Base-by-base conservation (phyloP, 2,113 vertebrate genomes). In the Ariopsis seemanni region DNA sequence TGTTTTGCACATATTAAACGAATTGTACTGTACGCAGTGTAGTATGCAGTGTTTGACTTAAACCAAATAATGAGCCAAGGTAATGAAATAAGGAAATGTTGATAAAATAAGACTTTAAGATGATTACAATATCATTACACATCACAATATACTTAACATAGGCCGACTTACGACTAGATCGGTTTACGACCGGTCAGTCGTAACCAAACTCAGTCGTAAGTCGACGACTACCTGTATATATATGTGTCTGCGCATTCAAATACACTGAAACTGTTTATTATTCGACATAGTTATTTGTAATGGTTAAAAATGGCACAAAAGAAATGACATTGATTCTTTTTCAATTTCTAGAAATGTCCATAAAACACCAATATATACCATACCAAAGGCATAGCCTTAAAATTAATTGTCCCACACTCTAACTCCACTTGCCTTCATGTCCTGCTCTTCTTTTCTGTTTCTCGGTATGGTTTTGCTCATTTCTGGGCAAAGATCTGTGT, bases 391-490 rank as follows among this genome's bases (percentile, higher is more conserved):
- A 48, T 4, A 48, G 18, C 34, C 15, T 48, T 74, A 42, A 22
- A 22, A 48, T 12, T 2, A 11, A 74, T 75, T 48, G 15, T 48
- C 71, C 48, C 34, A 48, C 18, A 22, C 15, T 42, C 71, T 74
- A 74, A 48, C 71, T 74, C n/a, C 65, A 30, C 12, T 30, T 18
- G 15, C 22, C 81, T 25, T 53, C 30, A 89, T 81, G 87, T 63
- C 89, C 87, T 65, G 30, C 50, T 3, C 62, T 57, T 57, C 57
- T 55, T 62, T 10, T 15, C 69, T 25, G 18, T 11, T 30, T 75
- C 15, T 57, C 9, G 58, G 0, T 65, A 58, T 7, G 60, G 77
- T 53, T 22, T 22, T 53, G 57, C 82, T 81, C 30, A 42, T 42
- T 42, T 48, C 18, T 42, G 57, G 18, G 4, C 30, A 4, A 60